phyloP scores from a whole-genome alignment of 2,797 vertebrate species.

The Arremon brunneinucha region DNA sequence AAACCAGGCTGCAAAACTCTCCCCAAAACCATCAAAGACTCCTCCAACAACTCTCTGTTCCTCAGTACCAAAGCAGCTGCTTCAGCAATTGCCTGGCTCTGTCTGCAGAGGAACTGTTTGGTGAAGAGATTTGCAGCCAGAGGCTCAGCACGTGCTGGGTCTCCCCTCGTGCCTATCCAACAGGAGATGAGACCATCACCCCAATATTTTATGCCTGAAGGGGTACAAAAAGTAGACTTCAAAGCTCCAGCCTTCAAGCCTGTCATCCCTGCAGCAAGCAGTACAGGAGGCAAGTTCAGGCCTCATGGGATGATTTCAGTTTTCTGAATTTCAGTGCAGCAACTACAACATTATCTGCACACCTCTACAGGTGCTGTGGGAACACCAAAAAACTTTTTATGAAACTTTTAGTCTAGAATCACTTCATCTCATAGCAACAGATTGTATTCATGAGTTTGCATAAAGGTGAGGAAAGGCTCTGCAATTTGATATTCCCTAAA shows the following conservation, averaged over 20 bases:
- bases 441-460: neutral
- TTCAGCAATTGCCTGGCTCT: neutral
- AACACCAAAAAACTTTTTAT: neutral
- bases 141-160: fast-evolving
- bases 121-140: neutral
- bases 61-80: neutral
- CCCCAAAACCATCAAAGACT: neutral
- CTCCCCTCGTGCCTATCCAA: neutral
- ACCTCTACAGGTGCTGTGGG: neutral
- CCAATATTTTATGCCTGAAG: neutral
- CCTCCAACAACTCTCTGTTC: neutral
- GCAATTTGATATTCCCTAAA: neutral
- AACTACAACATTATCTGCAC: fast-evolving
- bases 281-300: neutral
- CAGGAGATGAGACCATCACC: neutral
- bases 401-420: neutral
- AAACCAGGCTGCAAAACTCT: neutral
- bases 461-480: neutral
- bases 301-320: neutral
- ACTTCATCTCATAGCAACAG: neutral
- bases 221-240: neutral
- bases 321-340: neutral
- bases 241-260: neutral
- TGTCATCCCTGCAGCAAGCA: fast-evolving
- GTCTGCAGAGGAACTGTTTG: fast-evolving